phyloP scores from a whole-genome alignment of 2,797 vertebrate species.

The Sardinella longiceps region DNA sequence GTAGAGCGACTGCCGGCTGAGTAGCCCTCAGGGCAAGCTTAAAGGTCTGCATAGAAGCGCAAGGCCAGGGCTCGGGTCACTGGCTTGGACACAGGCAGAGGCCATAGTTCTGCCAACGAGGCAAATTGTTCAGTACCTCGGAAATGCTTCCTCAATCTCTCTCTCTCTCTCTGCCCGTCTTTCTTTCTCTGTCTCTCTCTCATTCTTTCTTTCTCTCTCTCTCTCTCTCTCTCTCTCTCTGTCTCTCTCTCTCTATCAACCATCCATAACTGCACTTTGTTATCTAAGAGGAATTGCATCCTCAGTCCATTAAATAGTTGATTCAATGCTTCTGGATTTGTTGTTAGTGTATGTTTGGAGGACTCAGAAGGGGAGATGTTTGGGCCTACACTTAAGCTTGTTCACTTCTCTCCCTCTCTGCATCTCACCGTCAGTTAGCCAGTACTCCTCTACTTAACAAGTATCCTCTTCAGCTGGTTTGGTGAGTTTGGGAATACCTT shows the following conservation, averaged over 20 bases:
- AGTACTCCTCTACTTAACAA: background rate
- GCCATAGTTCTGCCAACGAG: background rate
- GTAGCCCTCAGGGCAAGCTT: slow-evolving; percentile 21
- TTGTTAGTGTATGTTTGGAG: background rate
- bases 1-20: background rate
- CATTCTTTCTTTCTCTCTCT: background rate
- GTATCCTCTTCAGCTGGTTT: background rate
- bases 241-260: background rate
- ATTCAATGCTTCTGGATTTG: background rate
- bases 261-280: background rate
- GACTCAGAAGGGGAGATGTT: background rate
- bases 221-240: too few relatives aligned
- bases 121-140: background rate
- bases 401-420: background rate
- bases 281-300: background rate
- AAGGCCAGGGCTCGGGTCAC: background rate
- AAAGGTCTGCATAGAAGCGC: background rate
- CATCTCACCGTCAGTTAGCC: background rate
- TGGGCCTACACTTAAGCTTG: background rate
- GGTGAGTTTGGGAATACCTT: background rate
- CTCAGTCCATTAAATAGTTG: background rate
- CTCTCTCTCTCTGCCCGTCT: background rate
- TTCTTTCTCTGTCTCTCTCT: too few relatives aligned
- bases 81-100: background rate
- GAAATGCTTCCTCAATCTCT: background rate